phyloP scores from a whole-genome alignment of 2,888 invertebrate genomes.

The Eremobia ochroleuca region DNA sequence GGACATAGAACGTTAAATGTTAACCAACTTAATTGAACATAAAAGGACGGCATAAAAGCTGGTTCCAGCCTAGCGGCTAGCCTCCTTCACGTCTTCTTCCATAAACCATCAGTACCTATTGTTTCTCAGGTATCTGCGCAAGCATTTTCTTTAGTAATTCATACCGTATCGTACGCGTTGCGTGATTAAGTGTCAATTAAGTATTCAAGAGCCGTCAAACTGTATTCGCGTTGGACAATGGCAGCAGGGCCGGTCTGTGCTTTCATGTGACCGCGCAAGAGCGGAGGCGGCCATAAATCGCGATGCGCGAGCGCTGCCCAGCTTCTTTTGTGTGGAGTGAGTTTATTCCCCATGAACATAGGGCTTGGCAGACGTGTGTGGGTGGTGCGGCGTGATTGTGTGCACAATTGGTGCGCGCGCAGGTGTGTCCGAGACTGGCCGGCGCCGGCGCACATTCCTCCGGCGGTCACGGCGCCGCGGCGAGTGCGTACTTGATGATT shows the following conservation, averaged over 20 bases:
- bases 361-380: slow-evolving; percentile 65
- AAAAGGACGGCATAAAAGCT: slow-evolving; percentile 7
- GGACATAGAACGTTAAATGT: background rate
- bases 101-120: slow-evolving; percentile 14
- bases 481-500: slow-evolving; percentile 74
- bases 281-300: slow-evolving; percentile 74
- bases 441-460: slow-evolving; percentile 92
- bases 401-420: slow-evolving; percentile 82
- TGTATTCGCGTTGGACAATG: slow-evolving; percentile 67
- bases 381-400: slow-evolving; percentile 72
- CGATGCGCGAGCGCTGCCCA: slow-evolving; percentile 68
- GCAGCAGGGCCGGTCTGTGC: slow-evolving; percentile 53
- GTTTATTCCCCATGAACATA: slow-evolving; percentile 57
- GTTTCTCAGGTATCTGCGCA: slow-evolving; percentile 2
- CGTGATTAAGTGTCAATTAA: slow-evolving; percentile 68
- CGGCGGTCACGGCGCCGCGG: slow-evolving; percentile 82
- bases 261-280: slow-evolving; percentile 74
- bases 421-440: slow-evolving; percentile 92
- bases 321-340: slow-evolving; percentile 67
- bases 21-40: background rate
- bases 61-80: background rate
- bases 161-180: slow-evolving; percentile 28
- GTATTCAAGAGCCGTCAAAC: slow-evolving; percentile 71
- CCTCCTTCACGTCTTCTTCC: background rate
- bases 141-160: slow-evolving; percentile 35